Conservation (phyloP, 2,888 invertebrate species). For the Synanthedon formicaeformis region DNA sequence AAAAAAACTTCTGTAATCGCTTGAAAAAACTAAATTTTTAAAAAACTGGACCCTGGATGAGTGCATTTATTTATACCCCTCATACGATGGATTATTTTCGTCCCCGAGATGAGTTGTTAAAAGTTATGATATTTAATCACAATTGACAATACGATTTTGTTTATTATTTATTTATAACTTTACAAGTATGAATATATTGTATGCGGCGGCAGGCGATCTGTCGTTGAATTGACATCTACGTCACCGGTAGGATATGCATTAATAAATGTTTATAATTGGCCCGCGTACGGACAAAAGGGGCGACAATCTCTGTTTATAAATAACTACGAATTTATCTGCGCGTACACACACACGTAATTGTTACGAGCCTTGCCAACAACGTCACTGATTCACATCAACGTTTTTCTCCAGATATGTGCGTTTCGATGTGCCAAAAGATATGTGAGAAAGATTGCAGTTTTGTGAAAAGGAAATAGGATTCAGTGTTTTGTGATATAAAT, state of each 20-base stretch:
- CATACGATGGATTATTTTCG: no score
- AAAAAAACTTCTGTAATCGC: no score
- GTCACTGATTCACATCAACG: conserved; percentile 1
- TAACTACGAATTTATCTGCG: conserved; percentile 2
- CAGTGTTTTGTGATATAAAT: not conserved
- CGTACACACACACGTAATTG: conserved; percentile 1
- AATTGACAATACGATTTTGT: no score
- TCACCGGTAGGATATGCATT: not conserved
- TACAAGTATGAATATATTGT: no score
- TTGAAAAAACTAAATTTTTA: no score
- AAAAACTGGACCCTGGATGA: no score
- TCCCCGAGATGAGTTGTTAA: no score
- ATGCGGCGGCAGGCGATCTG: no score
- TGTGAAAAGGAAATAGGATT: not conserved
- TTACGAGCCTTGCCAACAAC: conserved; percentile 6
- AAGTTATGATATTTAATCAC: no score
- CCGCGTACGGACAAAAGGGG: conserved; percentile 5
- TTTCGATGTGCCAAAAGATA: not conserved
- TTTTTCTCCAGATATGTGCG: not conserved
- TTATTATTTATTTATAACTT: no score
- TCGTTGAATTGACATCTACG: no score
- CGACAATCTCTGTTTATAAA: conserved; percentile 7
- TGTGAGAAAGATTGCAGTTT: not conserved
- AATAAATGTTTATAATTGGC: conserved; percentile 3
- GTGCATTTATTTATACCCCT: no score